Evolutionary conservation across 2,113 vertebrate species (phyloP).

Genomic region (Ptilorrhoa leucosticta): DNA sequence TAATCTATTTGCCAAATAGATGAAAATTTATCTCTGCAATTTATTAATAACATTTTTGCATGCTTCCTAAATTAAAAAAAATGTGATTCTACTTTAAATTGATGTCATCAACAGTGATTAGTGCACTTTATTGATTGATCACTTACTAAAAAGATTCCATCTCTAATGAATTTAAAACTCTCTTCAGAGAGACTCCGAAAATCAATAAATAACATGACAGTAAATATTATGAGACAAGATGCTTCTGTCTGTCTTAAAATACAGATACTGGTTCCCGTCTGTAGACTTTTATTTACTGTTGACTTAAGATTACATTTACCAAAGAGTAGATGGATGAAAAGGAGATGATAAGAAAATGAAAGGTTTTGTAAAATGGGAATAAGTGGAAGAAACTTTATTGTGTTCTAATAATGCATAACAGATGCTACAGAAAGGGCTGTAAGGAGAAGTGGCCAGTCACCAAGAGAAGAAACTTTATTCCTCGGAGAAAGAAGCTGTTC

Average conservation of each 20-base stretch:
- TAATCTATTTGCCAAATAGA: background rate
- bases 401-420: background rate
- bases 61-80: background rate
- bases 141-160: background rate
- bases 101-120: background rate
- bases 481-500: background rate
- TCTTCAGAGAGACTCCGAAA: background rate
- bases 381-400: background rate
- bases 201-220: background rate
- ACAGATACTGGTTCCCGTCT: background rate
- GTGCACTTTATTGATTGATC: background rate
- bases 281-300: background rate
- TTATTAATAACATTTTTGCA: background rate
- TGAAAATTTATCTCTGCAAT: background rate
- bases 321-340: background rate
- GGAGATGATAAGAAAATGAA: background rate
- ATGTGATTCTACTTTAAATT: background rate
- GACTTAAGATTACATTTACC: background rate
- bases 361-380: background rate
- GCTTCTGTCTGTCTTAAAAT: background rate
- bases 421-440: background rate
- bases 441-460: background rate
- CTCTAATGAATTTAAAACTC: background rate
- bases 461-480: background rate
- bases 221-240: background rate